These are phyloP conservation scores for Brachionus angularis DNA, from an alignment of 1,140 invertebrate genomes.

Conservation along the genomic window DNA sequence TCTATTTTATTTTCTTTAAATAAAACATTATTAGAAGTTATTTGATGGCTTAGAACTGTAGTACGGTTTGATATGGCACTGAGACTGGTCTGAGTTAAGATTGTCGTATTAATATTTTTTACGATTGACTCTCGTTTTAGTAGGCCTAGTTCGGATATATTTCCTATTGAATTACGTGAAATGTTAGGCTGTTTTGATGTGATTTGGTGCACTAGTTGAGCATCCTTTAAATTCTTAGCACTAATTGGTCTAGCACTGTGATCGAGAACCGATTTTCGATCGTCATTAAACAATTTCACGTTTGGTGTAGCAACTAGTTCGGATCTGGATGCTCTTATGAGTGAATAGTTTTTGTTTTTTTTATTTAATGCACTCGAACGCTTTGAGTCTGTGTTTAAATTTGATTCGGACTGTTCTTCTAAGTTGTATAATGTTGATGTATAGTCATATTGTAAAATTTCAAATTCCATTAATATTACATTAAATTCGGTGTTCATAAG, in stretches of 20 bases:
- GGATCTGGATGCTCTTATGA: slow-evolving; percentile 23
- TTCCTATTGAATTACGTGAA: slow-evolving; percentile 17
- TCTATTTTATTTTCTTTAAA: slow-evolving; percentile 9
- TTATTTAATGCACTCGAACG: neutral
- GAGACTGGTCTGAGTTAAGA: neutral
- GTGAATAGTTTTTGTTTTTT: slow-evolving; percentile 22
- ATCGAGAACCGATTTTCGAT: slow-evolving; percentile 22
- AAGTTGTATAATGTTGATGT: slow-evolving; percentile 45
- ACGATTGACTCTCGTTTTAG: slow-evolving; percentile 28
- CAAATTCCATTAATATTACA: slow-evolving; percentile 56
- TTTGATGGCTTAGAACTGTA: neutral
- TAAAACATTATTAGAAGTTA: neutral
- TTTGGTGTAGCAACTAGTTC: slow-evolving; percentile 42
- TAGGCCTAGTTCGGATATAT: slow-evolving; percentile 34
- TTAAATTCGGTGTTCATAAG: slow-evolving; percentile 55
- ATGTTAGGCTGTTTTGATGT: slow-evolving; percentile 18
- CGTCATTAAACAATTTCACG: slow-evolving; percentile 33
- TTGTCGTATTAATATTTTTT: slow-evolving; percentile 3
- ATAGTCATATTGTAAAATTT: slow-evolving; percentile 56
- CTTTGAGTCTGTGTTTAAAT: neutral
- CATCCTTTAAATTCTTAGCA: slow-evolving; percentile 29
- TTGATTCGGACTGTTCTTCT: slow-evolving; percentile 47
- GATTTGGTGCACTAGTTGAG: slow-evolving; percentile 19
- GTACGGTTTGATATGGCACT: slow-evolving; percentile 18
- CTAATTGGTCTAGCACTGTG: slow-evolving; percentile 35